Evolutionary conservation across 2,797 vertebrate genomes (phyloP).

Genomic region (Parauchenoglanis punctatus): DNA sequence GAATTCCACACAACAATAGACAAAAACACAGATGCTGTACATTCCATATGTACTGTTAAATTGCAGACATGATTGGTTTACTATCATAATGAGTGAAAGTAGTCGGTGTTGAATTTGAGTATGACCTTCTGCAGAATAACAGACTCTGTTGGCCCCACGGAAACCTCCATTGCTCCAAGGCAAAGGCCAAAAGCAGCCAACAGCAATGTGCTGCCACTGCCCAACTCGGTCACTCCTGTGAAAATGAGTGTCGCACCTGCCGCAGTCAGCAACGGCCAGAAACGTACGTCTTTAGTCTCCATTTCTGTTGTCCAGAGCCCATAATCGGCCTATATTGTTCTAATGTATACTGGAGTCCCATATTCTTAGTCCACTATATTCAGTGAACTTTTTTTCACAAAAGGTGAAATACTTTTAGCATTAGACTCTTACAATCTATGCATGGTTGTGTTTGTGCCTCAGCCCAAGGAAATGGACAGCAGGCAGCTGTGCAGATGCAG

Average conservation of each 20-base stretch:
- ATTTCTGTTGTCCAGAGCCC: not conserved
- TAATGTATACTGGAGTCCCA: not conserved
- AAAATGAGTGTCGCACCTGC: constrained; percentile 84
- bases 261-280: constrained; percentile 80
- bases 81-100: not conserved
- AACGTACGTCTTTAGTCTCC: constrained; percentile 75
- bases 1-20: not conserved
- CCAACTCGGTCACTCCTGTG: constrained; percentile 86
- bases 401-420: not conserved
- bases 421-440: not conserved
- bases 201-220: constrained; percentile 81
- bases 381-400: not conserved
- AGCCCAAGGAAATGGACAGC: constrained; percentile 71
- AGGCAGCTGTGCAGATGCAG: constrained; percentile 64
- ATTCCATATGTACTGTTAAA: not conserved
- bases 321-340: not conserved
- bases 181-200: constrained; percentile 94
- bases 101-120: not conserved
- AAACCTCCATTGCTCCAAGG: constrained; percentile 96
- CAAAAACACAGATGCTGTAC: not conserved
- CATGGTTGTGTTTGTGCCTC: constrained; percentile 12
- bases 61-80: not conserved
- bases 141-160: constrained; percentile 92
- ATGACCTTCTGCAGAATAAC: constrained; percentile 81
- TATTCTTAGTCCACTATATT: not conserved